These are phyloP conservation scores for Conomelus anceps DNA, from an alignment of 2,888 invertebrate species.

Conservation along the genomic window DNA sequence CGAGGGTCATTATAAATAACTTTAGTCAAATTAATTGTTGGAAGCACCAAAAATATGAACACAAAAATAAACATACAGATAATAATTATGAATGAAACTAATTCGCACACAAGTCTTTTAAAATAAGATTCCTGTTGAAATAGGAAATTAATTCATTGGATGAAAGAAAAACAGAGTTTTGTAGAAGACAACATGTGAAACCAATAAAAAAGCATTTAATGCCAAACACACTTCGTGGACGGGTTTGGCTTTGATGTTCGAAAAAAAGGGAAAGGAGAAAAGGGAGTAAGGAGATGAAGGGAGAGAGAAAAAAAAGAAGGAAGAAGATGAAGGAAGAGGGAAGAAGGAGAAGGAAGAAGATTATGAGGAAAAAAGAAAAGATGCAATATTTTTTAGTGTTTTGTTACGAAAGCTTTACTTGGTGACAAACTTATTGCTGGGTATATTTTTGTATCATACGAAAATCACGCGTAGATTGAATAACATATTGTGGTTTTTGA, in stretches of 20 bases:
- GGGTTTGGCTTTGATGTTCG: background rate
- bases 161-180: background rate
- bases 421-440: background rate
- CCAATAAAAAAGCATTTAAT: background rate
- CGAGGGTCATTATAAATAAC: too few relatives aligned
- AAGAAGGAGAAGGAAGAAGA: background rate
- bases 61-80: background rate
- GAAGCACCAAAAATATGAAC: too few relatives aligned
- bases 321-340: background rate
- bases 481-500: too few relatives aligned
- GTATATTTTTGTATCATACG: background rate
- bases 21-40: too few relatives aligned
- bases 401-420: background rate
- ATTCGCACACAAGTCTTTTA: background rate
- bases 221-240: background rate
- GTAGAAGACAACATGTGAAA: background rate
- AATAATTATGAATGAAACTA: background rate
- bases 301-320: background rate
- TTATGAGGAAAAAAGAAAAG: background rate
- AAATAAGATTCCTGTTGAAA: background rate
- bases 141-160: background rate
- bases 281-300: background rate
- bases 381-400: background rate
- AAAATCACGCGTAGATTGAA: background rate
- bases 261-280: background rate